Conservation (phyloP, 2,888 invertebrate species). For the Epinotia nisella region DNA sequence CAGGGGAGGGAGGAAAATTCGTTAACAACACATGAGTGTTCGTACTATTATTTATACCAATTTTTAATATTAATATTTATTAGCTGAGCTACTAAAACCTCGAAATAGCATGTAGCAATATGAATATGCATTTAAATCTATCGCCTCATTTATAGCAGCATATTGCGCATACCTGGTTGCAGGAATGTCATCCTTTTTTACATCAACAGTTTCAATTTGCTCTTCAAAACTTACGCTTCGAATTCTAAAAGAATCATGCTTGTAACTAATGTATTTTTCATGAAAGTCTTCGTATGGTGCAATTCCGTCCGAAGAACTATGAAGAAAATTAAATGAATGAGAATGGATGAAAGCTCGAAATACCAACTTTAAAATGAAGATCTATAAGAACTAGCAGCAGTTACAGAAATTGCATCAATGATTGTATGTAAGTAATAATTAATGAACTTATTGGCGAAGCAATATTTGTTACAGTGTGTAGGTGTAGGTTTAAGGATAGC, state of each 20-base stretch:
- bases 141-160: constrained; percentile 46
- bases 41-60: neutral
- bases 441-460: constrained; percentile 27
- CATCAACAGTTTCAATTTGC: constrained; percentile 70
- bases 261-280: constrained; percentile 90
- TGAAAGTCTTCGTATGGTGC: constrained; percentile 90
- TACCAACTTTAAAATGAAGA: constrained; percentile 48
- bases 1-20: neutral
- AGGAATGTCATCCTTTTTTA: constrained; percentile 66
- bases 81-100: neutral
- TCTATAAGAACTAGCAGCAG: constrained; percentile 50
- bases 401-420: constrained; percentile 42
- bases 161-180: constrained; percentile 70
- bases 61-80: neutral
- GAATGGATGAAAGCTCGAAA: constrained; percentile 70
- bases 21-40: neutral
- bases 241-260: constrained; percentile 90
- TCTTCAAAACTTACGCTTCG: constrained; percentile 90
- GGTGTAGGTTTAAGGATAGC: constrained; percentile 46
- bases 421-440: neutral
- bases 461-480: constrained; percentile 16
- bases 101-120: constrained; percentile 39
- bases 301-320: constrained; percentile 84
- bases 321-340: constrained; percentile 78
- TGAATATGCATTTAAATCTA: constrained; percentile 29